Evolutionary conservation across 2,113 vertebrate species (phyloP).

Genomic region (Pristiophorus japonicus): DNA sequence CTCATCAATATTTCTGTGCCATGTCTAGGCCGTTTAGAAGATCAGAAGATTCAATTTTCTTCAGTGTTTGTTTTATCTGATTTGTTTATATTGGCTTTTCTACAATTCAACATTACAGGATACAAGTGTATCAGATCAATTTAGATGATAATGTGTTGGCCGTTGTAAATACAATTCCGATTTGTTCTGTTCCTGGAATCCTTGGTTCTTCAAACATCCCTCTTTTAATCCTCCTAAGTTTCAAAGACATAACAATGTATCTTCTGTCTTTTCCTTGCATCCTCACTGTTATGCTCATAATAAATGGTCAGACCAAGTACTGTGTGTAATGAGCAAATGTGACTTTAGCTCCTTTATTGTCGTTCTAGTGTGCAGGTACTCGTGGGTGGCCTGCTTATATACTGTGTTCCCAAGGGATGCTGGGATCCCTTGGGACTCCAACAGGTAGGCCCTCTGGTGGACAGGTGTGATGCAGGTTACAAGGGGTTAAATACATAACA

Average conservation of each 20-base stretch:
- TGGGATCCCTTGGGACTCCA: no score
- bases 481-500: no score
- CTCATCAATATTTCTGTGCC: background rate
- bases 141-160: background rate
- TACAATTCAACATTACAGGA: background rate
- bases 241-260: background rate
- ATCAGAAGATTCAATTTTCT: constrained; percentile 9
- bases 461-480: no score
- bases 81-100: background rate
- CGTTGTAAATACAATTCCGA: background rate
- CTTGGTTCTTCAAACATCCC: background rate
- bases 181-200: background rate
- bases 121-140: background rate
- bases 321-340: no score
- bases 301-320: no score
- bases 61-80: background rate
- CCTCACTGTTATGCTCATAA: no score
- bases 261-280: background rate
- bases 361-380: no score
- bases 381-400: no score
- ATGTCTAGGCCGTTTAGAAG: background rate
- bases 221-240: background rate
- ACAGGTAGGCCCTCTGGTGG: no score
- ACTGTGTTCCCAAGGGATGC: no score
- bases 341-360: no score